Evolutionary conservation across 2,113 vertebrate genomes (phyloP), one percentile per base, ranked within the genome.

Genomic region (Corythoichthys haematopterus): DNA sequence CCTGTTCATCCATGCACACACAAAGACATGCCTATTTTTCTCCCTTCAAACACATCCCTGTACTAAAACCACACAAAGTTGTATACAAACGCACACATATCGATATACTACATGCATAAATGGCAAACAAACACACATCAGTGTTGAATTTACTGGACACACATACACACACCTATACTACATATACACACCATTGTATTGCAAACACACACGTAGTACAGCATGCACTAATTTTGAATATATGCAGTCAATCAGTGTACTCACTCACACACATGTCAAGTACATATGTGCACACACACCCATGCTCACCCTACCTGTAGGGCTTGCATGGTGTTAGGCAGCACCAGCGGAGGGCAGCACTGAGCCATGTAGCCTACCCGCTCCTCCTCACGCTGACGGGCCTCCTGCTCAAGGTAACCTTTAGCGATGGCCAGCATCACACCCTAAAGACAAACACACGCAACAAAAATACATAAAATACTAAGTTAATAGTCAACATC

Each of bases 391-490:
- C 61, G 88, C 72, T 94, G 90, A 63, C 71, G 73, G 53, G 76
- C 82, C 77, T 99, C 97, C 64, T 91, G 93, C 77, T 98, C 96
- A 68, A 97, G 87, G 71, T 95, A 87, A 0, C 80, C 84, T 89
- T 81, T 95, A 16, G 96, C 97, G 0, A 98, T 94, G 85, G 96
- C 93, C 6, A 99, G 95, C 96, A 99, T 96, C 85, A 96, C 90
- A 72, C 96, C 98, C 97, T 99, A 35, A 65, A 62, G 9, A 43
- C 14, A 14, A 14, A 38, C 37, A 40, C 35, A 15, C 36, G 9
- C 14, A 15, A 20, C 8, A 10, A 15, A 60, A 15, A n/a, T 6
- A n/a, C 20, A 20, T 5, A 6, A 55, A 28, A 55, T 7, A 55
- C 8, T 28, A 28, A 53, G 40, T 43, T 8, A 43, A 43, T 43